phyloP scores from a whole-genome alignment of 2,113 vertebrate species.

The Mastomys coucha region DNA sequence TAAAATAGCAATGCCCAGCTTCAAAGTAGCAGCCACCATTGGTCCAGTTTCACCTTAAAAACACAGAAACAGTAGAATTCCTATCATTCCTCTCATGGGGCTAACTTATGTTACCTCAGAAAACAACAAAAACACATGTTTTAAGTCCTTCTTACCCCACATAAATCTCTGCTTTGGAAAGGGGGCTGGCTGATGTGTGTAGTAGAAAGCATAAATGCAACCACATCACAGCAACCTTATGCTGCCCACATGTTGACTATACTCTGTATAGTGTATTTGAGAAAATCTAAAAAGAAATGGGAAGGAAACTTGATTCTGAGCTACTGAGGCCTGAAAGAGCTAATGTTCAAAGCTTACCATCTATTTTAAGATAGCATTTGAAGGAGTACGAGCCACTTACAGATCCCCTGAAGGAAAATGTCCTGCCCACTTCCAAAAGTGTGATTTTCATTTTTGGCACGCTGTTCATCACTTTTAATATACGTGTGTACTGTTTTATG shows the following conservation, averaged over 20 bases:
- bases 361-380: neutral
- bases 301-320: neutral
- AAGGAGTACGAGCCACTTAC: neutral
- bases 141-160: neutral
- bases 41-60: constrained; percentile 95
- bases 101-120: neutral
- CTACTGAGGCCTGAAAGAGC: neutral
- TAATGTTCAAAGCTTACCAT: neutral
- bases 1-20: constrained; percentile 96
- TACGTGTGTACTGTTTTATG: neutral
- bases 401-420: neutral
- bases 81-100: neutral
- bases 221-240: neutral
- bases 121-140: neutral
- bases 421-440: neutral
- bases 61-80: constrained; percentile 21
- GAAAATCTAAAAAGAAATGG: neutral
- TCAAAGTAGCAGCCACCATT: constrained; percentile 97
- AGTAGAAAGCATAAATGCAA: neutral
- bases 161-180: neutral
- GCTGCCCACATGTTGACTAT: neutral
- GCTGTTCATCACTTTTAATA: neutral
- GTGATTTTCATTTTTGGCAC: neutral
- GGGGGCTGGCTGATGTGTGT: neutral
- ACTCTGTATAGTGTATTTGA: neutral